Base-by-base conservation (phyloP, 2,797 vertebrate genomes). In the Acipenser transmontanus region DNA sequence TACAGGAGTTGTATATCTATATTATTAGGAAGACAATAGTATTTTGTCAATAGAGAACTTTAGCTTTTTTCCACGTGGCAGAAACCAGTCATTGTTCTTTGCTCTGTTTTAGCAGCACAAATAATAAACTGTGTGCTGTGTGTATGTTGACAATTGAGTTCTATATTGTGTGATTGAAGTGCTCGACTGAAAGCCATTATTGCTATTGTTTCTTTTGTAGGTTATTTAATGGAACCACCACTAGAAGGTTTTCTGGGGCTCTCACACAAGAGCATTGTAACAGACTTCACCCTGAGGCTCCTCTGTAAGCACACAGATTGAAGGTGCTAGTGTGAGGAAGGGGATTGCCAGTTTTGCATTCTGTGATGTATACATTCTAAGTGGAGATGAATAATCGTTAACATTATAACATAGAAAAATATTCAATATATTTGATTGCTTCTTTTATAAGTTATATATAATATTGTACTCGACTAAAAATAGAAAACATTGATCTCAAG, bases 191-290 rank as follows among this genome's bases (percentile, higher is more conserved):
- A 71, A 70, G 68, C 71, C 47, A 62, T 50, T 69, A 70, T 70
- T 49, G 72, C 49, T 73, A 64, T 76, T 79, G 79, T 80, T 70
- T 70, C 63, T 7, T 9, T n/a, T 62, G 59, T 66, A 59, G n/a
- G 34, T 17, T 8, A 1, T 47, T 61, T 54, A 51, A 62, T 52
- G 8, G 59, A 64, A 49, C 50, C 14, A n/a, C 59, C 54, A 67
- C 72, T 62, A 77, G 68, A 48, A 62, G 9, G 65, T 68, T 74
- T 76, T 73, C 70, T 60, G 49, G 1, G 0, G 7, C 6, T 17
- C 59, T 59, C 49, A 50, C 79, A 82, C 78, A 78, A 61, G 70
- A 48, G 62, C 65, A 72, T 72, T 77, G 77, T 79, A 71, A 77
- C 72, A 66, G 71, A 76, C 74, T 74, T 66, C 73, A 50, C 56